These are phyloP conservation scores for Parnassius smintheus DNA, from an alignment of 2,888 invertebrate species.

Conservation along the genomic window DNA sequence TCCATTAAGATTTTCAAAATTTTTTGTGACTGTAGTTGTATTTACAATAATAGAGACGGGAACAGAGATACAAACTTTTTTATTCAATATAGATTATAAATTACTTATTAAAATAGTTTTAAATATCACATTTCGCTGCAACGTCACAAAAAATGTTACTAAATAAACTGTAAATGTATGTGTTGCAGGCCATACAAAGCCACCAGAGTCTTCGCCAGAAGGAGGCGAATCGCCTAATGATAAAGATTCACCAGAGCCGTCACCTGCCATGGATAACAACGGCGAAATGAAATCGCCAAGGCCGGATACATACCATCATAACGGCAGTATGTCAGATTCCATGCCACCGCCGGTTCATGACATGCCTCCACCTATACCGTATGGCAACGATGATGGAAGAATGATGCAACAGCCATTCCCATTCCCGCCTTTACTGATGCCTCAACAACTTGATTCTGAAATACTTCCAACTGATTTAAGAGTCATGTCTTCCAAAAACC, in stretches of 20 bases:
- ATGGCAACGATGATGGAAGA: constrained; percentile 57
- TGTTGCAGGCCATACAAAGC: constrained; percentile 66
- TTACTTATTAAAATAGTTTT: too few species aligned
- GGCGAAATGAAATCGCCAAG: constrained; percentile 58
- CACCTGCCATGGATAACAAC: constrained; percentile 49
- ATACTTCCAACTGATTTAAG: constrained; percentile 70
- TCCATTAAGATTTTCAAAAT: too few species aligned
- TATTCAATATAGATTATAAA: too few species aligned
- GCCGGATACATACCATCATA: constrained; percentile 63
- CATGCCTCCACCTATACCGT: constrained; percentile 54
- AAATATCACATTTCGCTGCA: too few species aligned
- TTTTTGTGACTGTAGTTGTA: too few species aligned
- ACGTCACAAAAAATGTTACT: background rate
- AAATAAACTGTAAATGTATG: background rate
- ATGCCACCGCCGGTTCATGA: constrained; percentile 51
- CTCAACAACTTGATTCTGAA: constrained; percentile 57
- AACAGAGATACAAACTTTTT: too few species aligned
- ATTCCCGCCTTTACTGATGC: constrained; percentile 62
- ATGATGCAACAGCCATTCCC: constrained; percentile 60
- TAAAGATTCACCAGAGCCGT: constrained; percentile 67
- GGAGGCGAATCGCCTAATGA: constrained; percentile 65
- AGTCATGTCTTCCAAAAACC: constrained; percentile 55
- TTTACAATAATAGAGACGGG: too few species aligned
- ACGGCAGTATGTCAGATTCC: constrained; percentile 48
- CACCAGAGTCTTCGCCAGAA: constrained; percentile 70